These are phyloP conservation scores for Peribatodes rhomboidaria DNA, from an alignment of 2,888 invertebrate genomes.

Conservation along the genomic window DNA sequence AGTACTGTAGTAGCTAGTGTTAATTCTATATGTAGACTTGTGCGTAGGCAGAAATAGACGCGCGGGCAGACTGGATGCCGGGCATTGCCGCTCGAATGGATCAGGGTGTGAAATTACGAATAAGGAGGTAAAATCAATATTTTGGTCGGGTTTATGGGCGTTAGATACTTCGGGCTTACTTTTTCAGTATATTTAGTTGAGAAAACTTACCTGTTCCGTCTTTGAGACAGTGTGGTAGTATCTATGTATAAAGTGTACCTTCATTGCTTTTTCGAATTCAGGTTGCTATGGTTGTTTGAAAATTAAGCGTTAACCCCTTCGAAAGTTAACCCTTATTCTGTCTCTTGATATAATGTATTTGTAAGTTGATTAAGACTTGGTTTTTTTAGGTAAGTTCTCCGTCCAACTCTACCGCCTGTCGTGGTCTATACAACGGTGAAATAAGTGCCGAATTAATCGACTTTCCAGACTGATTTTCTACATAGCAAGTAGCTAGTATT, in stretches of 20 bases:
- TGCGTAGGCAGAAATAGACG: constrained; percentile 75
- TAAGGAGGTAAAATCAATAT: constrained; percentile 31
- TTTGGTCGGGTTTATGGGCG: not conserved
- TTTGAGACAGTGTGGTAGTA: too few species aligned
- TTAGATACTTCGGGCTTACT: not conserved
- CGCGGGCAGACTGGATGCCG: constrained; percentile 56
- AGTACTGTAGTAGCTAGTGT: constrained; percentile 1
- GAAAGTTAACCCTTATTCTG: too few species aligned
- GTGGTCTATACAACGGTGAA: not conserved
- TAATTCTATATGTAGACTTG: constrained; percentile 56
- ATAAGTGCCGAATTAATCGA: constrained; percentile 2
- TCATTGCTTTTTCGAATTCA: too few species aligned
- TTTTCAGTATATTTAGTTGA: not conserved
- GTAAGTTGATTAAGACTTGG: not conserved
- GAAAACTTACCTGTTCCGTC: not conserved
- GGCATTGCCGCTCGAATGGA: constrained; percentile 29
- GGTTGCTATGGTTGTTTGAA: too few species aligned
- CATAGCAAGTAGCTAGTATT: constrained; percentile 9
- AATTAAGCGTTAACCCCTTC: too few species aligned
- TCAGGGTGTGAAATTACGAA: constrained; percentile 31
- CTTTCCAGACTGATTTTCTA: constrained; percentile 3
- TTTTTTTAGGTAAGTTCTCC: not conserved
- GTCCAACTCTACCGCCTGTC: not conserved
- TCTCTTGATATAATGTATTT: too few species aligned
- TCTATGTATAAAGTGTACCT: too few species aligned